Base-by-base conservation (phyloP, 2,797 vertebrate genomes). In the Acomys russatus region DNA sequence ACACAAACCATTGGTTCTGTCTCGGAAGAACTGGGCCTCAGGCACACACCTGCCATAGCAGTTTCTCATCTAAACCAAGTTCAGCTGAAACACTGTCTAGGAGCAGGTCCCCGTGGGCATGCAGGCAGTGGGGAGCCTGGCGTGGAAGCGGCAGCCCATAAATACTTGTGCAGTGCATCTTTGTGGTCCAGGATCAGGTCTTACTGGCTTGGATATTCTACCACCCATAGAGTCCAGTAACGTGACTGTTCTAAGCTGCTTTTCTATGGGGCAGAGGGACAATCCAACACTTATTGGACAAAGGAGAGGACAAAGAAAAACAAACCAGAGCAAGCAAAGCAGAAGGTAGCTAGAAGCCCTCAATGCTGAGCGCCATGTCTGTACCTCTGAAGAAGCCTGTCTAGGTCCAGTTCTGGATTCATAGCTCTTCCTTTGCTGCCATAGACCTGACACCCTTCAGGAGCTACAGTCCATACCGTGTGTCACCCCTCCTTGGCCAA, bases 331-430 rank as follows among this genome's bases (percentile, higher is more conserved):
- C 8, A 8, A 64, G 79, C 44, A 15, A 33, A 61, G 38, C 54
- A 68, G 54, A 59, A 66, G 11, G 11, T 17, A 33, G 22, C 3
- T 2, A 35, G 66, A 51, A 44, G 28, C 4, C 0, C 3, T 51
- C 56, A 49, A 2, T 8, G 38, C 63, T 22, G 0, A 0, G 9
- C 6, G 25, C 56, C 51, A 2, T 0, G 3, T 14, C 1, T 28
- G 44, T 8, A 6, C 9, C 77, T 18, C 1, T 0, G 0, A 10
- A n/a, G 59, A 33, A 30, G 28, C 38, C 49, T 5, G 33, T n/a
- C 73, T 73, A 17, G 8, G 33, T 30, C 51, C 22, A 1, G 76
- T 2, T 54, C 44, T 18, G 28, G 49, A 70, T 4, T 51, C 23
- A 51, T 3, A 25, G 25, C 9, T 35, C 56, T 20, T 22, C 71